Conservation (phyloP, 2,113 vertebrate genomes). For the Antigone vipio region DNA sequence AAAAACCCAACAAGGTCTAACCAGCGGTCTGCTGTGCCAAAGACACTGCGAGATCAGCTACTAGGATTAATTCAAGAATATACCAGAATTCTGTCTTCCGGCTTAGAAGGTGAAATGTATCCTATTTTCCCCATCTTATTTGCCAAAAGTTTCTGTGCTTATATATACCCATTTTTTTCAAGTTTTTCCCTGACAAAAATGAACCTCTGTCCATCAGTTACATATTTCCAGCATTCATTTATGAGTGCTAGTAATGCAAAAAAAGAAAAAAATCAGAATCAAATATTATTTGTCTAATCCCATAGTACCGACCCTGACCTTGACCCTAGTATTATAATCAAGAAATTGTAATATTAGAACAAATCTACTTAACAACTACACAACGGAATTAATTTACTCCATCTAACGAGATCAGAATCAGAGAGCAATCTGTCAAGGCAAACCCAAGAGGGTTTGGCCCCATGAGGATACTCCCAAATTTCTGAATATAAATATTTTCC, state of each 20-base stretch:
- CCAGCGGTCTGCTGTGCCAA: not conserved
- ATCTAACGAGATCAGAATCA: not conserved
- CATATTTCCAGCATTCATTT: not conserved
- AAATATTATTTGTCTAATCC: not conserved
- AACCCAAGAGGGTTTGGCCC: not conserved
- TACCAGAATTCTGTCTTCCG: not conserved
- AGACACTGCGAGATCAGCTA: not conserved
- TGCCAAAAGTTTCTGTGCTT: not conserved
- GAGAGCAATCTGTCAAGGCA: not conserved
- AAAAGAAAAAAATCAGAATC: not conserved
- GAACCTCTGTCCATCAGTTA: not conserved
- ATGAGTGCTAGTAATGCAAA: not conserved
- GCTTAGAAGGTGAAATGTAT: rapidly evolving
- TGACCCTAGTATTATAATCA: not conserved
- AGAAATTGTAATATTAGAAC: not conserved
- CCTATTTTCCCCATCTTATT: not conserved
- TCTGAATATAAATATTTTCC: conserved; percentile 25
- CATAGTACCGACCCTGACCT: not conserved
- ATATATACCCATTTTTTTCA: not conserved
- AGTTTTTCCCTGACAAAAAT: not conserved
- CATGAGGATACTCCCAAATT: not conserved
- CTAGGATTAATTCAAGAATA: not conserved
- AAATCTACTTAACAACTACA: not conserved
- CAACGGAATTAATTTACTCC: not conserved
- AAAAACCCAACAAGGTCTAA: not conserved